Percentiles rank a stretch among this genome's conserved stretches.
Evolutionary conservation across 2,797 vertebrate species (phyloP).

Genomic region (Micropoecilia bifurca): DNA sequence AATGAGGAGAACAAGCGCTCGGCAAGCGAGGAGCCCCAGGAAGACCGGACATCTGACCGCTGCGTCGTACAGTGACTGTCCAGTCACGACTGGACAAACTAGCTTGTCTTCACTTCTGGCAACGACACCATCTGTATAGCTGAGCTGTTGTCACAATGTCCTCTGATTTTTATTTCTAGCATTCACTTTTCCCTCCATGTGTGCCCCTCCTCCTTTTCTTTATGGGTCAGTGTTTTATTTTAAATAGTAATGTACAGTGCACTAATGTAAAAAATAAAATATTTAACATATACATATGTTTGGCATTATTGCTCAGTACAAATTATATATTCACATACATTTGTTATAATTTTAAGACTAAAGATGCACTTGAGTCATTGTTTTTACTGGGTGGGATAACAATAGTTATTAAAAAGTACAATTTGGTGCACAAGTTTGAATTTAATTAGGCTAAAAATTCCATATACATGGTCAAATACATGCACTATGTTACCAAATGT

Average conservation of each 20-base stretch:
- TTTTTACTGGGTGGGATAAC: not conserved
- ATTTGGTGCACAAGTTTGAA: not conserved
- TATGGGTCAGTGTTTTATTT: slow-evolving; percentile 11
- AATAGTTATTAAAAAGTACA: not conserved
- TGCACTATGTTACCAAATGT: not conserved
- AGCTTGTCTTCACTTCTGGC: not conserved
- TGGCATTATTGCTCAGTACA: not conserved
- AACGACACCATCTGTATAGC: slow-evolving; percentile 3
- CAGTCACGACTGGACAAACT: not conserved
- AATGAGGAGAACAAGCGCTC: slow-evolving; percentile 54
- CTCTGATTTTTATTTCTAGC: not conserved
- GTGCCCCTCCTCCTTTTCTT: not conserved
- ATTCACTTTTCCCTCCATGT: slow-evolving; percentile 10
- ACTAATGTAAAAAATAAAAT: slow-evolving; percentile 38
- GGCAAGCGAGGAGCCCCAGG: slow-evolving; percentile 26
- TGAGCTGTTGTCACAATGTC: not conserved
- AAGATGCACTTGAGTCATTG: not conserved
- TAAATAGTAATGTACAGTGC: slow-evolving; percentile 19
- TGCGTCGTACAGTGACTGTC: slow-evolving; percentile 67
- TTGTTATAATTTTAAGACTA: not conserved
- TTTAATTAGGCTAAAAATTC: not conserved
- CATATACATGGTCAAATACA: not conserved
- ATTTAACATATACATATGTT: not conserved
- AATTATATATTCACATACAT: not conserved
- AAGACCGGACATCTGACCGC: slow-evolving; percentile 56